Evolutionary conservation across 2,888 invertebrate genomes (phyloP).

Genomic region (Lamellibrachia satsuma): DNA sequence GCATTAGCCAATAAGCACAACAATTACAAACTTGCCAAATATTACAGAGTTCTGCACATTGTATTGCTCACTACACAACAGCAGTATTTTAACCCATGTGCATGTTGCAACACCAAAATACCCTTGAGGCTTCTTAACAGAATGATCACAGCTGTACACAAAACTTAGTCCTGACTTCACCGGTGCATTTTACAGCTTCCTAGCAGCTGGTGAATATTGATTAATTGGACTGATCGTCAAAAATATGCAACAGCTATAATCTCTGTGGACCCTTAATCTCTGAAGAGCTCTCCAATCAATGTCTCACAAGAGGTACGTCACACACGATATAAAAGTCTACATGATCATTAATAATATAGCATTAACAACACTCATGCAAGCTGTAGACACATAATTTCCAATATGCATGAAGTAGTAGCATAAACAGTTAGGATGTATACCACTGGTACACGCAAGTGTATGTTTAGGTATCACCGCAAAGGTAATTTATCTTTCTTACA

Average conservation of each 20-base stretch:
- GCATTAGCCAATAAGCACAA: not conserved
- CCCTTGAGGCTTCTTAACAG: not conserved
- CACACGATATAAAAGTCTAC: not conserved
- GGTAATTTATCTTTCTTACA: no score
- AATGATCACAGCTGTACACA: not conserved
- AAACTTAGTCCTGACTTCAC: not conserved
- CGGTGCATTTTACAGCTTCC: not conserved
- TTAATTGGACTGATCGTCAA: not conserved
- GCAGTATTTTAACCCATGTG: not conserved
- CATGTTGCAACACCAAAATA: not conserved
- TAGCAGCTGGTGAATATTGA: not conserved
- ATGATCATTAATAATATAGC: conserved; percentile 1
- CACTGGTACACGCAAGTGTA: not conserved
- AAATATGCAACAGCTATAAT: not conserved
- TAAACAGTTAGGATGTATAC: not conserved
- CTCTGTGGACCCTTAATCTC: conserved; percentile 1
- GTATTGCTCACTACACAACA: not conserved
- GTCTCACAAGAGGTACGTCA: not conserved
- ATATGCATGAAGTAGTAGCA: not conserved
- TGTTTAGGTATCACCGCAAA: no score
- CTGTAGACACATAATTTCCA: not conserved
- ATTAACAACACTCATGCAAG: not conserved
- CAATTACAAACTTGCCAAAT: not conserved
- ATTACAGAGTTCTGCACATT: not conserved
- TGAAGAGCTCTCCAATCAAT: not conserved